Conservation (phyloP, 2,888 invertebrate genomes). For the Hylaea fasciaria region DNA sequence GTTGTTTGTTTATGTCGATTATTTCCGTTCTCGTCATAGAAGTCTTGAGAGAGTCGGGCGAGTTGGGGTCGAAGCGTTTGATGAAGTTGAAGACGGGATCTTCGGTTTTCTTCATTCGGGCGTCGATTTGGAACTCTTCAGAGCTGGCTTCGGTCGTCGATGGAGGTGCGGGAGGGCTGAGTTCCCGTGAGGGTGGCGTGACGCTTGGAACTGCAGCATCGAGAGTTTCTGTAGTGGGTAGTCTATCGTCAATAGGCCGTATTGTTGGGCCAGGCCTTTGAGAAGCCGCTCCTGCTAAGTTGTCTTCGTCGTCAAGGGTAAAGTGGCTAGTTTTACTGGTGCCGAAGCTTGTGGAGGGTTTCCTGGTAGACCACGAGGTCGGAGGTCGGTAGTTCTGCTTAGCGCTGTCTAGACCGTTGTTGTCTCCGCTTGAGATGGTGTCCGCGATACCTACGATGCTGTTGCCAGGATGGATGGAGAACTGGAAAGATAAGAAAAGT, state of each 20-base stretch:
- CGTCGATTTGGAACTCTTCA: constrained; percentile 55
- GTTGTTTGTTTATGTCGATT: constrained; percentile 66
- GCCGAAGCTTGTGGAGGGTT: constrained; percentile 29
- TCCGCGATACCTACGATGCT: constrained; percentile 75
- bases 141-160: constrained; percentile 53
- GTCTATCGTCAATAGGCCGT: constrained; percentile 47
- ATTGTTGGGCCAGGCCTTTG: constrained; percentile 60
- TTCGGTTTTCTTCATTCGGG: constrained; percentile 45
- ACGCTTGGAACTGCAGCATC: constrained; percentile 39
- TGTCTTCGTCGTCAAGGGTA: constrained; percentile 46
- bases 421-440: constrained; percentile 67
- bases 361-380: constrained; percentile 83
- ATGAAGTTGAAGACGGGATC: constrained; percentile 75
- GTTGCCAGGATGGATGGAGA: constrained; percentile 70
- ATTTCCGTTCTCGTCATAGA: constrained; percentile 76
- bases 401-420: constrained; percentile 72
- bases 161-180: constrained; percentile 62
- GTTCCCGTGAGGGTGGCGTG: constrained; percentile 58
- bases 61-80: constrained; percentile 77
- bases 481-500: constrained; percentile 55
- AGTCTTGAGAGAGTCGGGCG: constrained; percentile 67
- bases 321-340: not conserved
- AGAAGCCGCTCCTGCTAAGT: constrained; percentile 57
- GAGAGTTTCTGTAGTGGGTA: constrained; percentile 12
- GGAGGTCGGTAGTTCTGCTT: constrained; percentile 82